These are phyloP conservation scores for Catotricha subobsoleta DNA, from an alignment of 2,888 invertebrate species.

Conservation along the genomic window DNA sequence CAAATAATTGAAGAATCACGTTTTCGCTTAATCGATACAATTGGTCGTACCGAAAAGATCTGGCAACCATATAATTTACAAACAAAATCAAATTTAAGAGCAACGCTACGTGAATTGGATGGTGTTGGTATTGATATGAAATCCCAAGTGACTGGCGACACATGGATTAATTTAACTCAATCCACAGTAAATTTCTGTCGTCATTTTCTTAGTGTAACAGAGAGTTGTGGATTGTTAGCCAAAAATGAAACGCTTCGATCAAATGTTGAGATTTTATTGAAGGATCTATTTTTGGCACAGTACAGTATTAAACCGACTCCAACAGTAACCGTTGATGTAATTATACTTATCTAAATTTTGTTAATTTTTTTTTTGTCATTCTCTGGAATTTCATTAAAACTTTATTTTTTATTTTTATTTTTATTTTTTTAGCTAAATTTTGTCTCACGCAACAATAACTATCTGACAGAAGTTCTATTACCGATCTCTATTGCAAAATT, in stretches of 20 bases:
- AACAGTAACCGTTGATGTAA: constrained; percentile 25
- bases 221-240: constrained; percentile 25
- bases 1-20: constrained; percentile 27
- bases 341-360: constrained; percentile 9
- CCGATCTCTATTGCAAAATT: constrained; percentile 25
- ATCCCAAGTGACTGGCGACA: constrained; percentile 19
- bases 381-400: background rate
- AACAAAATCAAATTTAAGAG: constrained; percentile 26
- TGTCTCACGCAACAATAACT: constrained; percentile 26
- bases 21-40: constrained; percentile 23
- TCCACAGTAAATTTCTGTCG: constrained; percentile 26
- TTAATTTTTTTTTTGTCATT: background rate
- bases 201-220: constrained; percentile 24
- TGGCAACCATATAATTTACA: constrained; percentile 30
- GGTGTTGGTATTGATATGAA: constrained; percentile 25
- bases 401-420: constrained; percentile 2
- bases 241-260: constrained; percentile 24
- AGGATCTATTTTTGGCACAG: constrained; percentile 25
- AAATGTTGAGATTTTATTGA: constrained; percentile 21
- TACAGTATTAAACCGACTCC: constrained; percentile 23
- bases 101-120: constrained; percentile 23
- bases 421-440: constrained; percentile 23
- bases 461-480: constrained; percentile 24
- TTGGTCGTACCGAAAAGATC: constrained; percentile 27
- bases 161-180: constrained; percentile 28